These are phyloP conservation scores for Melospiza melodia DNA, from an alignment of 2,113 vertebrate genomes.

Conservation along the genomic window DNA sequence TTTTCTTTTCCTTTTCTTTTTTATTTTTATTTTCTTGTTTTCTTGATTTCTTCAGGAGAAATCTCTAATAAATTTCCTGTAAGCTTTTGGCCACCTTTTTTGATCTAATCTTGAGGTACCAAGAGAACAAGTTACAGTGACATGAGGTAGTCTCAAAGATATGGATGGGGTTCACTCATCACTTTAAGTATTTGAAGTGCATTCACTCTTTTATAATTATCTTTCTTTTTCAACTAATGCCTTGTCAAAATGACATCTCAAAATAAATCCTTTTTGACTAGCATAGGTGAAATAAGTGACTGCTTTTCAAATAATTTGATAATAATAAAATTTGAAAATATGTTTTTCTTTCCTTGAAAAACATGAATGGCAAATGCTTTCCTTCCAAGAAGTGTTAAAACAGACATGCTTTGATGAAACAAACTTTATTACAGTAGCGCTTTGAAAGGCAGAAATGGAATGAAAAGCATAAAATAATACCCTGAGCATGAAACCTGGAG, in stretches of 20 bases:
- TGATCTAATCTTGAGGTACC: not conserved
- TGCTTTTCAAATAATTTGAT: not conserved
- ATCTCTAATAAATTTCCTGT: not conserved
- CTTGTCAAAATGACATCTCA: not conserved
- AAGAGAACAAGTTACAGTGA: not conserved
- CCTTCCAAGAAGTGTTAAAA: not conserved
- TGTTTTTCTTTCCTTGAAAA: not conserved
- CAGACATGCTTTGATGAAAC: not conserved
- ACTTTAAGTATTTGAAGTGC: not conserved
- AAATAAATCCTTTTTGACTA: not conserved
- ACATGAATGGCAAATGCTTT: not conserved
- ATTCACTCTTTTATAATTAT: not conserved
- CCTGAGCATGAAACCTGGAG: not conserved
- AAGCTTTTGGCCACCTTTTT: not conserved
- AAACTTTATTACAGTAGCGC: not conserved
- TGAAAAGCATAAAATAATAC: not conserved
- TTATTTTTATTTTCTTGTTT: not conserved
- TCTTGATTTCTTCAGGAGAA: not conserved
- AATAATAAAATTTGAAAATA: not conserved
- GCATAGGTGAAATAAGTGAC: not conserved
- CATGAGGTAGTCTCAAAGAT: not conserved
- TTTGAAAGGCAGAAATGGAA: not conserved
- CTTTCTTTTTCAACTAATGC: not conserved
- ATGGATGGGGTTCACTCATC: not conserved
- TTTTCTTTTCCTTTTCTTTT: no score